These are phyloP conservation scores for Helicoverpa assulta DNA, from an alignment of 2,888 invertebrate species.

Conservation along the genomic window DNA sequence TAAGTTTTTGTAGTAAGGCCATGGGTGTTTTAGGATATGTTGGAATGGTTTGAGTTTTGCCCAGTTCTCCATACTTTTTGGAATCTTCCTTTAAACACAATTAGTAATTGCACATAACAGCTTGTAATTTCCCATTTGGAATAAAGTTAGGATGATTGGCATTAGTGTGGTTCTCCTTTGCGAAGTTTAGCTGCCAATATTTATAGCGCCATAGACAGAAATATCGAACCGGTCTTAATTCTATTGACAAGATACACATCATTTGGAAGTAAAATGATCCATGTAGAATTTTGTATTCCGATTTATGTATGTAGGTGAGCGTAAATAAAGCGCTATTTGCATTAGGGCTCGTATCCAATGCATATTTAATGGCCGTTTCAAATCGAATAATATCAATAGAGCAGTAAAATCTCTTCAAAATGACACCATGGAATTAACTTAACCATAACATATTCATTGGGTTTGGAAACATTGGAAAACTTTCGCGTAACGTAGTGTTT, in stretches of 20 bases:
- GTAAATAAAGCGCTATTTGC: slow-evolving; percentile 1
- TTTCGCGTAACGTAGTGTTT: slow-evolving; percentile 18
- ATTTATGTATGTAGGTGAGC: neutral
- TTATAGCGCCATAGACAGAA: too few relatives aligned
- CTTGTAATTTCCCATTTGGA: too few relatives aligned
- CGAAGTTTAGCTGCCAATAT: too few relatives aligned
- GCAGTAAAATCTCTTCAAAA: slow-evolving; percentile 10
- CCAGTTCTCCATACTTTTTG: too few relatives aligned
- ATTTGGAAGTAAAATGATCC: slow-evolving; percentile 2
- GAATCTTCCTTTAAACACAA: too few relatives aligned
- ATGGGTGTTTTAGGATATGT: neutral
- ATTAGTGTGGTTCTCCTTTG: too few relatives aligned
- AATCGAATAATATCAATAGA: slow-evolving; percentile 20
- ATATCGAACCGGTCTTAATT: neutral
- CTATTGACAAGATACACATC: neutral
- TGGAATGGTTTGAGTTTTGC: neutral
- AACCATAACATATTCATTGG: slow-evolving; percentile 10
- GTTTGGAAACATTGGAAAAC: neutral
- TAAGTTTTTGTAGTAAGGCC: too few relatives aligned
- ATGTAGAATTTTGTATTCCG: neutral
- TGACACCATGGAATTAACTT: slow-evolving; percentile 15
- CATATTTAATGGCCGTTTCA: neutral
- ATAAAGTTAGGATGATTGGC: too few relatives aligned
- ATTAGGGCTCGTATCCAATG: slow-evolving; percentile 4
- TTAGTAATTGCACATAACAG: too few relatives aligned